Evolutionary conservation across 2,797 vertebrate species (phyloP), one percentile per base, ranked within the genome.

Genomic region (Phrynocephalus guinanensis): DNA sequence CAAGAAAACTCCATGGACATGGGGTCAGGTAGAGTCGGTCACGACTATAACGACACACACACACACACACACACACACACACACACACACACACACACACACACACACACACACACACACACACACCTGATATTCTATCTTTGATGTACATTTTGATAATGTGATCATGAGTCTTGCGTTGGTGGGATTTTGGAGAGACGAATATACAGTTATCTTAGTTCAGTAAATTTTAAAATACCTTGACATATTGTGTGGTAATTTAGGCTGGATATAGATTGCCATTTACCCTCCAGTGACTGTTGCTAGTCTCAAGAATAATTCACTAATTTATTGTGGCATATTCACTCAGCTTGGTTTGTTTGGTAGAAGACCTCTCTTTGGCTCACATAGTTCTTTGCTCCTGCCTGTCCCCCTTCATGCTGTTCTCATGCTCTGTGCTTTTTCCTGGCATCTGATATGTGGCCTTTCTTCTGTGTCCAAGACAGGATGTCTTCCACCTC

Each of bases 131-230:
- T 71, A 3, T 24, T 9, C 15, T 83, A 56, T 56, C 63, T 76
- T 75, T 76, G 63, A 77, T 78, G 71, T n/a, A 30, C 22, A n/a
- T 87, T 48, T 77, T 87, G 22, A 33, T 82, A 82, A 75, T 82
- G 81, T 75, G 56, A 82, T 33, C 10, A 67, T 20, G 44, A 67
- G n/a, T 3, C 18, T 10, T 78, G 28, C 24, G 70, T 71, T 44
- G 33, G 44, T 11, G 6, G 24, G 28, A 16, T 52, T 48, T 72
- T 2, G 24, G 52, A 2, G n/a, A 70, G 13, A 38, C 15, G 26
- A 44, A 63, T 38, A 66, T 79, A 22, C 2, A 6, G 11, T 63
- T 79, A 44, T 10, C 63, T 84, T 50, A 79, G 3, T 38, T 82
- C 50, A 68, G 50, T 87, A 60, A 76, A 63, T 52, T 60, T 67